Conservation (phyloP, 1,140 invertebrate species). For the Rhyzopertha dominica region DNA sequence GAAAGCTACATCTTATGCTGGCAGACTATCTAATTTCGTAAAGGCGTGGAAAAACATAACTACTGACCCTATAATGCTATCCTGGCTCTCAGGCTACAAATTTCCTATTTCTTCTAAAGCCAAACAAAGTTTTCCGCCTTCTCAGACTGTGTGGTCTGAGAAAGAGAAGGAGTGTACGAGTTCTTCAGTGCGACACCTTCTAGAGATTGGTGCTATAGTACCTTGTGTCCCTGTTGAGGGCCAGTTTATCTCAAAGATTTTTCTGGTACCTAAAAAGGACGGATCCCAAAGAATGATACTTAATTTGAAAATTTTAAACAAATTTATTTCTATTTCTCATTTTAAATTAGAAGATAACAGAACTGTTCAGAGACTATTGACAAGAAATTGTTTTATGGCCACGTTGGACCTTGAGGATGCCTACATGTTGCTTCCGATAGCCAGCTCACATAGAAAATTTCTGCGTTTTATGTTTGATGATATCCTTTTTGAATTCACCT, state of each 20-base stretch:
- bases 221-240: too few species aligned
- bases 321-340: constrained; percentile 25
- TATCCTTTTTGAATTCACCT: constrained; percentile 22
- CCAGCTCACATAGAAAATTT: constrained; percentile 25
- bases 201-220: too few species aligned
- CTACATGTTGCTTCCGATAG: constrained; percentile 19
- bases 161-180: too few species aligned
- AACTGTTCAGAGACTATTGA: constrained; percentile 24
- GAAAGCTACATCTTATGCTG: too few species aligned
- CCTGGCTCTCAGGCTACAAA: too few species aligned
- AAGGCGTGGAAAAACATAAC: too few species aligned
- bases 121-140: too few species aligned
- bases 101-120: too few species aligned
- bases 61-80: too few species aligned
- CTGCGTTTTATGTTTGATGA: constrained; percentile 31
- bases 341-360: constrained; percentile 38
- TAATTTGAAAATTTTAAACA: constrained; percentile 36
- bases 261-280: constrained; percentile 28
- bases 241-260: constrained; percentile 35
- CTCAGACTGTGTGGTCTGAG: too few species aligned
- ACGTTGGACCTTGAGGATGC: constrained; percentile 28
- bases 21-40: too few species aligned
- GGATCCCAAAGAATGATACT: constrained; percentile 30
- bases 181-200: too few species aligned
- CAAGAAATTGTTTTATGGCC: constrained; percentile 18